These are phyloP conservation scores for Choloepus hoffmanni DNA, from an alignment of 2,113 vertebrate species.

Conservation along the genomic window DNA sequence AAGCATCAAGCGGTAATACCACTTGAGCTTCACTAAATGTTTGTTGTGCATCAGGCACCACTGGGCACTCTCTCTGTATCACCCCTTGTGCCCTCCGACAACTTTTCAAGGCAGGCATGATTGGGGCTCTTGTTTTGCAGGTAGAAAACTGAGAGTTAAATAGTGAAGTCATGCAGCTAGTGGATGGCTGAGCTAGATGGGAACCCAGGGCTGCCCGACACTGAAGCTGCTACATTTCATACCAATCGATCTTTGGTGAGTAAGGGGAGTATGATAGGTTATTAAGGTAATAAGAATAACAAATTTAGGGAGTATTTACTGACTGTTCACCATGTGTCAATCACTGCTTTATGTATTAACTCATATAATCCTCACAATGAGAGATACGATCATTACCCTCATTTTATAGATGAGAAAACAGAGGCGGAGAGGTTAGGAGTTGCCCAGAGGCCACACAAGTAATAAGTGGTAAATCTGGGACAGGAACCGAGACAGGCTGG, in stretches of 20 bases:
- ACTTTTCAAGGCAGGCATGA: not conserved
- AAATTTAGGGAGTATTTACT: not conserved
- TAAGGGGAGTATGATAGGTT: not conserved
- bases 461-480: slow-evolving; percentile 62
- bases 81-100: not conserved
- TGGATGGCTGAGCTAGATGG: not conserved
- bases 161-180: not conserved
- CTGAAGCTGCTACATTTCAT: too few relatives aligned
- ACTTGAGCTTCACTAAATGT: not conserved
- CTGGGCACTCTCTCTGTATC: accelerated
- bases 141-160: not conserved
- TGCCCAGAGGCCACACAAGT: slow-evolving; percentile 63
- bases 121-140: not conserved
- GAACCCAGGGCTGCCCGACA: too few relatives aligned
- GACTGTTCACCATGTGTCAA: not conserved
- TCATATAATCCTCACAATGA: slow-evolving; percentile 36
- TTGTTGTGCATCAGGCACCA: accelerated
- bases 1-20: accelerated
- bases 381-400: slow-evolving; percentile 6
- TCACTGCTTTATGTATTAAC: not conserved
- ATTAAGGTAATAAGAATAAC: not conserved
- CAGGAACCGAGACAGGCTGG: slow-evolving; percentile 71
- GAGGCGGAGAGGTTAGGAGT: slow-evolving; percentile 57
- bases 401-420: slow-evolving; percentile 65
- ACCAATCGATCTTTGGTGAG: not conserved